phyloP scores from a whole-genome alignment of 1,140 invertebrate species.

The Drosophila oshimai region DNA sequence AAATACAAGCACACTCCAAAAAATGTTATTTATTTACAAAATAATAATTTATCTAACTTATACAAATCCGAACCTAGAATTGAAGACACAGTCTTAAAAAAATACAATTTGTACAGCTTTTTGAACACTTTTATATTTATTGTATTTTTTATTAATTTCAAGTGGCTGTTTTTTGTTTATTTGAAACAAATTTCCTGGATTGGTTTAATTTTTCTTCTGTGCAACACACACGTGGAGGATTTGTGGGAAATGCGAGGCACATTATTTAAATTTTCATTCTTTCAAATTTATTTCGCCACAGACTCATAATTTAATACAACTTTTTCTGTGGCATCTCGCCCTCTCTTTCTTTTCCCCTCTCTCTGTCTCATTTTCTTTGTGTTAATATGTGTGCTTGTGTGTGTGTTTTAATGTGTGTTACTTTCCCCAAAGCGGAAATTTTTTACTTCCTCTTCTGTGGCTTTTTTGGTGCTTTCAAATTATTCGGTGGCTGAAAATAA shows the following conservation, averaged over 20 bases:
- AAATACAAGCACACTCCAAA: too few species aligned
- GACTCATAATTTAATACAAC: conserved; percentile 53
- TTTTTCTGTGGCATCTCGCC: conserved; percentile 22
- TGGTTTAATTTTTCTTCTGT: not conserved
- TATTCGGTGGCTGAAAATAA: conserved; percentile 34
- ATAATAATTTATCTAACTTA: too few species aligned
- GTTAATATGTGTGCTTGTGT: not conserved
- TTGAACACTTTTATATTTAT: too few species aligned
- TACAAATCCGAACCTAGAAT: too few species aligned
- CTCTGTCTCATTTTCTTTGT: not conserved
- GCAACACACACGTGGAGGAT: conserved; percentile 4
- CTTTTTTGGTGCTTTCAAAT: conserved; percentile 24
- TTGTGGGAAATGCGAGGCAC: conserved; percentile 31
- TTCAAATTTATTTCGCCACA: conserved; percentile 54
- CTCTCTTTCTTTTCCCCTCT: not conserved
- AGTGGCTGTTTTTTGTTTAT: too few species aligned
- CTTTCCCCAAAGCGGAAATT: conserved; percentile 44
- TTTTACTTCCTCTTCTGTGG: conserved; percentile 38
- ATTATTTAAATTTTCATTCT: conserved; percentile 64
- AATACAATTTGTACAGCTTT: too few species aligned
- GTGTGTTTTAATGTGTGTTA: conserved; percentile 28
- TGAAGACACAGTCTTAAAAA: too few species aligned
- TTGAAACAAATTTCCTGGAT: too few species aligned
- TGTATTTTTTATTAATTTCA: too few species aligned
- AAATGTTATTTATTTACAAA: too few species aligned